Base-by-base conservation (phyloP, 64 coral and sea anemone genomes). In the Catalaphyllia jardinei region DNA sequence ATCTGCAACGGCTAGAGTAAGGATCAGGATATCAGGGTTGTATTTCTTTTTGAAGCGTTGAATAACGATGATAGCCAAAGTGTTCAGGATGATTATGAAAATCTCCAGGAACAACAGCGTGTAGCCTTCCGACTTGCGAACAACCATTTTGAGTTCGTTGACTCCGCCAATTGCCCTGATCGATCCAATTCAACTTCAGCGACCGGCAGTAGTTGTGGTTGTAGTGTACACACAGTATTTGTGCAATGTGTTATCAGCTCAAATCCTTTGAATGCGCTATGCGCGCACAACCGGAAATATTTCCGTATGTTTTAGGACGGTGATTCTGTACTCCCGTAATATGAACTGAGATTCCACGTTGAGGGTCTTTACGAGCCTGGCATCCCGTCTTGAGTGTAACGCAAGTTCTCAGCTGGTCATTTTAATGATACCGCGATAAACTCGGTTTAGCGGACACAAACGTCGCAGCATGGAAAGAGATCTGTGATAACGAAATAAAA, bases 1-100 rank as follows among this genome's bases (percentile, higher is more conserved):
- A 77, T 93, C 92, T 50, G 79, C 79, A 74, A 87, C 73, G 17
- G 87, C 92, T 12, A 93, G 79, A 50, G 87, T 69, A 30, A 93
- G 77, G 17, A 93, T 93, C 72, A 93, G 78, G 65, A 93, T 61
- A 85, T 93, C 92, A 31, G 92, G 92, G 50, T 89, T 93, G 52
- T 71, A 84, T 69, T 89, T 93, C 71, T 83, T 79, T 54, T 93
- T 93, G 92, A 93, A 93, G 42, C 92, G 92, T 9, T 57, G 83
- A 42, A 93, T 93, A 27, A 93, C 88, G 12, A 85, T 83, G 42
- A 93, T 71, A 25, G 87, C 87, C 20, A 75, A 50, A 39, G 52
- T 52, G 79, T 93, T 93, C 11, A 93, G 67, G 28, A 89, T 65
- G 49, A 93, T 51, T 39, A 89, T 93, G 2, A 83, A 52, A 11